Evolutionary conservation across 2,888 invertebrate species (phyloP), one percentile per base, ranked within the genome.

Genomic region (Lamellibrachia satsuma): DNA sequence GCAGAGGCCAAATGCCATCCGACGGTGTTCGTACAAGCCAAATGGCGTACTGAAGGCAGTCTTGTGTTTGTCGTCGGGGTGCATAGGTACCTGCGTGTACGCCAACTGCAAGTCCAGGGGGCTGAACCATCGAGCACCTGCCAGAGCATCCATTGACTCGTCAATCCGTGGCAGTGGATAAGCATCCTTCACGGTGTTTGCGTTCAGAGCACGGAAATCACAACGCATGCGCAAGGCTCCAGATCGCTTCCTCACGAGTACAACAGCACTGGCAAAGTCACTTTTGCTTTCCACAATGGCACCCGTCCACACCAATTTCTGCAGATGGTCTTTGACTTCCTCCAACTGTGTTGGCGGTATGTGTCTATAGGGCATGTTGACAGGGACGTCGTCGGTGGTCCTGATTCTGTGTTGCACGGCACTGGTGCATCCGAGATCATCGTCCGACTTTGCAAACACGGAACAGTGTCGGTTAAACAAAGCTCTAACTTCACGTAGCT

Each of bases 21-120:
- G 94, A 93, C 93, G 94, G 92, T 93, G 94, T 57, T 94, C 93
- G 57, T 92, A 94, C 11, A 94, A 91, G 51, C 94, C 94, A 11
- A 93, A 91, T 6, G 91, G 57, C 7, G 93, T 93, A 9, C 91
- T 60, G 92, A 94, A 94, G n/a, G 94, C 94, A 15, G 94, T 94
- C 60, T 94, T 94, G n/a, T 55, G 75, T 90, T 27, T 93, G 91
- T 94, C 93, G 39, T 90, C 91, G 27, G 75, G 92, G 7, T 90
- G 52, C 27, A 94, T 91, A 22, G 60, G 75, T 90, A 94, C 92
- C 91, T 94, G 94, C 91, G 92, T 93, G 90, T 93, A 39, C 39
- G 94, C 94, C 6, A 92, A 92, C 52, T 90, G 91, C 4, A 94
- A 57, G 90, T 94, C 94, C 52, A 94, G 39, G 0, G 39, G 0